Evolutionary conservation across 2,113 vertebrate genomes (phyloP).

Genomic region (Dipodomys spectabilis): DNA sequence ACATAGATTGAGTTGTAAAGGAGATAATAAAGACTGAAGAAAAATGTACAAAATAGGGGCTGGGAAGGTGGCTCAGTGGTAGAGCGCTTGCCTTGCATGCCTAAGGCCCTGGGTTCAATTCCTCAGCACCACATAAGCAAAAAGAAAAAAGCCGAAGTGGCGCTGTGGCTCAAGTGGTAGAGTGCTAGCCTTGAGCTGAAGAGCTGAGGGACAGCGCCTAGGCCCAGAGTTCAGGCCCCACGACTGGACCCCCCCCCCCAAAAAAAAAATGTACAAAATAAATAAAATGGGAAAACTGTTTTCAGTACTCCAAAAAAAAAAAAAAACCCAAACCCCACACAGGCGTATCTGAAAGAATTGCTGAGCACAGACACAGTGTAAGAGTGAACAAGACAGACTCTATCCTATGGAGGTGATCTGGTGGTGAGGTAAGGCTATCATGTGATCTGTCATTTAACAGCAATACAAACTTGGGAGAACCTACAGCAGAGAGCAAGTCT

Average conservation of each 20-base stretch:
- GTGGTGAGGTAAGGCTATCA: neutral
- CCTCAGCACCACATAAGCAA: no score
- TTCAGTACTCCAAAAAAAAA: no score
- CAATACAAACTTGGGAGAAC: neutral
- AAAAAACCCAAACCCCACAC: neutral
- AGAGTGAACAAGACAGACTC: neutral
- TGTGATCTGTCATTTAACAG: neutral
- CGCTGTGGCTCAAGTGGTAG: no score
- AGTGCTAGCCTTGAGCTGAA: no score
- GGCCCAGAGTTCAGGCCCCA: no score
- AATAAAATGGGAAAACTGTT: no score
- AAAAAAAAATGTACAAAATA: neutral
- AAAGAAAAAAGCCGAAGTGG: no score
- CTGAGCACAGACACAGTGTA: neutral
- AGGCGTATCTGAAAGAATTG: conserved; percentile 37
- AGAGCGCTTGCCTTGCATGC: no score
- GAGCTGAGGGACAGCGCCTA: no score
- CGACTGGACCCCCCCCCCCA: no score
- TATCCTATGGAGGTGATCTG: neutral
- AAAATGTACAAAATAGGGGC: conserved; percentile 5
- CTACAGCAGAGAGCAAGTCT: neutral
- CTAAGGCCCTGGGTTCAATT: no score
- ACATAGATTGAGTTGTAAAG: conserved; percentile 23
- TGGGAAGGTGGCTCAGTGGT: no score
- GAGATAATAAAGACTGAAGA: conserved; percentile 15